Conservation (phyloP, 2,113 vertebrate genomes). For the Mugil cephalus region DNA sequence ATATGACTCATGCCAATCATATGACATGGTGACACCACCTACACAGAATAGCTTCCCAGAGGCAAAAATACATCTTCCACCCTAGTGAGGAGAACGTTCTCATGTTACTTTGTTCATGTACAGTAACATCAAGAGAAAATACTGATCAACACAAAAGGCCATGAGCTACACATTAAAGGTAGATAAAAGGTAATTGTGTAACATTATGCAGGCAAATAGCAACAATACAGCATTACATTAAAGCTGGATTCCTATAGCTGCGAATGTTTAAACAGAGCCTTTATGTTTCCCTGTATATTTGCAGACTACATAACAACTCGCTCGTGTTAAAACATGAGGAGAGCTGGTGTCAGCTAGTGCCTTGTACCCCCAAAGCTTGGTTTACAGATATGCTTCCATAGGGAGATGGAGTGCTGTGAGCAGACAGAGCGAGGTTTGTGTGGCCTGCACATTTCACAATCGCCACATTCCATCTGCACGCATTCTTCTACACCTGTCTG, state of each 20-base stretch:
- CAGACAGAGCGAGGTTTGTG: slow-evolving; percentile 48
- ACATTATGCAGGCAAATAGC: background rate
- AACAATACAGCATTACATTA: background rate
- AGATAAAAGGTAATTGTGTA: background rate
- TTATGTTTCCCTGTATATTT: background rate
- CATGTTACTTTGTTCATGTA: background rate
- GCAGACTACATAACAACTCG: background rate
- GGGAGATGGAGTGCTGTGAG: slow-evolving; percentile 14
- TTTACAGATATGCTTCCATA: slow-evolving; percentile 2
- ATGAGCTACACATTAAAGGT: background rate
- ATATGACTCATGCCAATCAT: slow-evolving; percentile 59
- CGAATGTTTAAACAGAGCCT: background rate
- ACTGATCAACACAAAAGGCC: background rate
- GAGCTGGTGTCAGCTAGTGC: slow-evolving; percentile 36
- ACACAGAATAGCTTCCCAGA: slow-evolving; percentile 15
- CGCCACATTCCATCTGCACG: slow-evolving; percentile 77
- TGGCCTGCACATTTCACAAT: slow-evolving; percentile 74
- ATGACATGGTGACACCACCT: slow-evolving; percentile 28
- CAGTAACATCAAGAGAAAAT: background rate
- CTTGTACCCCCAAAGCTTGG: slow-evolving; percentile 33
- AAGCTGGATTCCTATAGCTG: no score
- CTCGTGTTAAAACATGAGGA: background rate
- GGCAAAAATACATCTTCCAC: slow-evolving; percentile 39
- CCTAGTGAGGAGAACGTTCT: slow-evolving; percentile 16
- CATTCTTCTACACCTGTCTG: slow-evolving; percentile 71